Evolutionary conservation across 2,888 invertebrate genomes (phyloP), one percentile per base, ranked within the genome.

Genomic region (Julus scandinavius): DNA sequence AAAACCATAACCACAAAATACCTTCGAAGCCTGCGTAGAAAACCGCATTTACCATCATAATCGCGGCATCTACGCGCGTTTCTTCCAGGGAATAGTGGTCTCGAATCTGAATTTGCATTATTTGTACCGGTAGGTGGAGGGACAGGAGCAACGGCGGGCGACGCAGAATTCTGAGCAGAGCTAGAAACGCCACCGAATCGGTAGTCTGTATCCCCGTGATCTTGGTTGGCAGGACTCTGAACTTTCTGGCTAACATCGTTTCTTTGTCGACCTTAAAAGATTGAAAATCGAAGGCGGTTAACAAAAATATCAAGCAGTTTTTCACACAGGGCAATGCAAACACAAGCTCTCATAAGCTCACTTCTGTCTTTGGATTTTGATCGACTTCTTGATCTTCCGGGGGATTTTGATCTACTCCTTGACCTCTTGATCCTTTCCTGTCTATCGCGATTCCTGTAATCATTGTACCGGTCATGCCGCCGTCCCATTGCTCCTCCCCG

Each of bases 41-140:
- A 17, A 40, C 86, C 17, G 72, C 49, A 3, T 92, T 92, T 92
- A 95, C 96, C 96, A 91, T 98, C 98, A 91, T 97, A 98, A 93
- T 98, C 98, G 88, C 97, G 93, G 92, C 97, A 97, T 13, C 88
- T 50, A 0, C 88, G 88, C 1, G 88, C n/a, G 58, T 86, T 86
- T 50, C 97, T 94, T 80, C 89, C 89, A 20, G 90, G 54, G 72
- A 87, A 84, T 80, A 88, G 83, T 54, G 41, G 85, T 15, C 84
- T 41, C 7, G 45, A 41, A 41, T 85, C 20, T 6, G 86, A 50
- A 41, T 80, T 87, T 72, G 84, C 45, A 88, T 85, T 72, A 20
- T 80, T 50, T 40, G 88, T 41, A 49, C 54, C 72, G 45, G 49
- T 38, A 40, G 83, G 63, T 2, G 87, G 63, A 85, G 83, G 87